A percentile compares a stretch with the other conserved stretches of the same genome.
These are phyloP conservation scores for Chrysaora quinquecirrha DNA, from an alignment of 30 jellyfish, hydroid and myxozoan genomes.

Conservation along the genomic window DNA sequence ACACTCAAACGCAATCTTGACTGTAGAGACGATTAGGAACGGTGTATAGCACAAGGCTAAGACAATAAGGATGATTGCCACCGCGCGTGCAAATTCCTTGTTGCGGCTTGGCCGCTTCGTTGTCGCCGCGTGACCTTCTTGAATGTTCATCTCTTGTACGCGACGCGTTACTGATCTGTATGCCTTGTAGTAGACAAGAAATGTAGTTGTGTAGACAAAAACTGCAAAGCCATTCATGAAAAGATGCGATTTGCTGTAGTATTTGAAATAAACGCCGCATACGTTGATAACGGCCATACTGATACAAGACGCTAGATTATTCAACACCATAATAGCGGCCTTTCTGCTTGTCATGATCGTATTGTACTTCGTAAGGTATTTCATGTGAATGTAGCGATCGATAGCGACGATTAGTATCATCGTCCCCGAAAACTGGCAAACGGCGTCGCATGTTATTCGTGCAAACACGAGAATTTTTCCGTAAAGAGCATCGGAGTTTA, in stretches of 20 bases:
- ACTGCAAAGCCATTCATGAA: not conserved
- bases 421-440: conserved; percentile 14
- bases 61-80: not conserved
- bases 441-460: not conserved
- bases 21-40: not conserved
- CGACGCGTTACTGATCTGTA: not conserved
- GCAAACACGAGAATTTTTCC: not conserved
- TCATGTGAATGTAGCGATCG: conserved; percentile 47
- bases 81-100: conserved; percentile 9
- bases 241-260: conserved; percentile 1
- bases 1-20: not conserved
- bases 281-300: conserved; percentile 6
- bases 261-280: not conserved
- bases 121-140: not conserved
- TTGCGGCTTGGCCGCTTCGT: not conserved
- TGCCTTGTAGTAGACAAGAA: not conserved
- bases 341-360: conserved; percentile 26
- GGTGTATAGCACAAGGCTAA: not conserved
- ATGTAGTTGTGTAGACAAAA: not conserved
- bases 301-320: not conserved
- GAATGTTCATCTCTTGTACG: not conserved
- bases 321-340: not conserved
- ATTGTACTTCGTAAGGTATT: conserved; percentile 31
- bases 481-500: not conserved
- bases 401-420: conserved; percentile 13